phyloP scores from a whole-genome alignment of 2,888 invertebrate species.

The Caenorhabditis sinica region DNA sequence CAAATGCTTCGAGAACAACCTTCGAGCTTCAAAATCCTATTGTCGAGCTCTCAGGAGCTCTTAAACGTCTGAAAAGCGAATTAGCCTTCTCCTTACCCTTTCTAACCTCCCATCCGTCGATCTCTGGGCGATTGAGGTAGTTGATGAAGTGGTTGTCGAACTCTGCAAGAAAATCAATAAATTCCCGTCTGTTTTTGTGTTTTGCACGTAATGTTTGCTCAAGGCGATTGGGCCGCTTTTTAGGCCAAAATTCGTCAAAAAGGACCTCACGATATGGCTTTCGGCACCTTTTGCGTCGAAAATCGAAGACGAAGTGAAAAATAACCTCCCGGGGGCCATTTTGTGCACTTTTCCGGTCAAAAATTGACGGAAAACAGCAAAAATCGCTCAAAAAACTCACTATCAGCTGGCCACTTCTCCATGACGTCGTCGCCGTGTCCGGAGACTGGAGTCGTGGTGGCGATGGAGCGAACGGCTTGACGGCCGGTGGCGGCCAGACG shows the following conservation, averaged over 20 bases:
- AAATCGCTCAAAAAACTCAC: constrained; percentile 72
- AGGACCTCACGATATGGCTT: too few species aligned
- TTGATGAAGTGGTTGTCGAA: constrained; percentile 83
- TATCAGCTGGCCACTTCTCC: constrained; percentile 83
- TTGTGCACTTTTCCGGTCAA: background rate
- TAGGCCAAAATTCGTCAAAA: too few species aligned
- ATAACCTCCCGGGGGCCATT: too few species aligned
- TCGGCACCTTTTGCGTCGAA: too few species aligned
- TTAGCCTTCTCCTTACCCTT: constrained; percentile 76
- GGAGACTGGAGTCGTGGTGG: constrained; percentile 66
- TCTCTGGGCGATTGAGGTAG: constrained; percentile 82
- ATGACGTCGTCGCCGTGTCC: constrained; percentile 76
- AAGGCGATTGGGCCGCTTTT: too few species aligned
- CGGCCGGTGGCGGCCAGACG: constrained; percentile 64
- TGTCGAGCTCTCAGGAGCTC: too few species aligned
- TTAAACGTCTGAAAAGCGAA: too few species aligned
- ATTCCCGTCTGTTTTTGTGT: background rate
- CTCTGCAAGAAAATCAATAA: constrained; percentile 64
- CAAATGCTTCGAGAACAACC: too few species aligned
- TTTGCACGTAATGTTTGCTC: constrained; percentile 39
- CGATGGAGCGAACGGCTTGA: constrained; percentile 62
- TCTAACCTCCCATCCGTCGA: constrained; percentile 84
- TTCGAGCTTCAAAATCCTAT: too few species aligned
- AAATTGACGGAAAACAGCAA: too few species aligned
- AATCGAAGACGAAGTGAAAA: too few species aligned